phyloP scores from a whole-genome alignment of 2,113 vertebrate genomes.

The Sinocyclocheilus grahami region DNA sequence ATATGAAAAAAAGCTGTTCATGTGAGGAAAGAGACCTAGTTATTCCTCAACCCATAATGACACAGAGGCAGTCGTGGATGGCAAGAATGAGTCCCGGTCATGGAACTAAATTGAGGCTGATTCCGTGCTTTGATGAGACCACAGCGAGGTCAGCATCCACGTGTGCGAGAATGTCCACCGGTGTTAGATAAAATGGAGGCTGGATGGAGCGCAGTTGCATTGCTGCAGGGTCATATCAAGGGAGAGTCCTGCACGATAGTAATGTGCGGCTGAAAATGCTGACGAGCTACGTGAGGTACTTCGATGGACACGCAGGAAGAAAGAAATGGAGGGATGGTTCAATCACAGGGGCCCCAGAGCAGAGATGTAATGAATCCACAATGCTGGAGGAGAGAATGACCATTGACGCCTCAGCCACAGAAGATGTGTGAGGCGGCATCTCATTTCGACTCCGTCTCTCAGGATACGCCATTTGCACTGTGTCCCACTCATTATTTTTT shows the following conservation, averaged over 20 bases:
- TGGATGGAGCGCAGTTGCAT: conserved; percentile 63
- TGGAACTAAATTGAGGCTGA: conserved; percentile 70
- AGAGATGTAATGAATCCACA: conserved; percentile 38
- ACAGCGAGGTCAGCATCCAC: not conserved
- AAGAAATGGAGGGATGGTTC: conserved; percentile 22
- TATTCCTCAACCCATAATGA: conserved; percentile 60
- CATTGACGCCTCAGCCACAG: not conserved
- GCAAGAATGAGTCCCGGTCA: conserved; percentile 65
- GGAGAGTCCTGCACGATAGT: conserved; percentile 54
- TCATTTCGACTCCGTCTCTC: conserved; percentile 27
- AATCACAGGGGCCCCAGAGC: conserved; percentile 31
- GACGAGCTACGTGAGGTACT: conserved; percentile 52
- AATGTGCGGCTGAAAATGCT: conserved; percentile 58
- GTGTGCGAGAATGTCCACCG: not conserved
- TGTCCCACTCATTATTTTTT: conserved; percentile 22
- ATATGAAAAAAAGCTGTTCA: conserved; percentile 51
- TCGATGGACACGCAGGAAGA: conserved; percentile 47
- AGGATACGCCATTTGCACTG: conserved; percentile 31
- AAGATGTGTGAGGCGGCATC: not conserved
- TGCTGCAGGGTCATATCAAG: conserved; percentile 63
- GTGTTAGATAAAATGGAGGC: conserved; percentile 56
- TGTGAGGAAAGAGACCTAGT: conserved; percentile 60
- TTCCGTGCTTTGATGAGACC: conserved; percentile 64
- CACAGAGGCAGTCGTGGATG: conserved; percentile 53
- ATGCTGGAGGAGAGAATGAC: conserved; percentile 25